Evolutionary conservation across 2,113 vertebrate species (phyloP).

Genomic region (Pollimyrus isidori): DNA sequence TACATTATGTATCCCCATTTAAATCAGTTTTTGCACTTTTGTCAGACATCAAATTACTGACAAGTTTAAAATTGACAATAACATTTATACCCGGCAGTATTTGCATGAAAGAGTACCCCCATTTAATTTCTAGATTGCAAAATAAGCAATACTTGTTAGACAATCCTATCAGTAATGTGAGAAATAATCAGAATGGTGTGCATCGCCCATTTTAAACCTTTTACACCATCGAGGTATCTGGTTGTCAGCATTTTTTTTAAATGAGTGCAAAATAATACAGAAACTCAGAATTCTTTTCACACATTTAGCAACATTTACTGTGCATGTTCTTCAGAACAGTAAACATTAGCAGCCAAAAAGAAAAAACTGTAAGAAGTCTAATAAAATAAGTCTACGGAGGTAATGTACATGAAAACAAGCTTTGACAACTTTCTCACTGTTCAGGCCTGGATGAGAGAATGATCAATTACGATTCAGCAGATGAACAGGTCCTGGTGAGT

Average conservation of each 20-base stretch:
- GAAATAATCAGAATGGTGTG: neutral
- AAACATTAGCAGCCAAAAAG: neutral
- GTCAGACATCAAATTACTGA: neutral
- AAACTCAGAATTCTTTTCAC: neutral
- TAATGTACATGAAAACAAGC: neutral
- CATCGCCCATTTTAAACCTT: neutral
- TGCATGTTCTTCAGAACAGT: neutral
- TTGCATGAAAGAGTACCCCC: neutral
- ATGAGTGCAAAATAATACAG: neutral
- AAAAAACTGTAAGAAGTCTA: neutral
- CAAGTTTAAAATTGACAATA: neutral
- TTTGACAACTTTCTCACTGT: neutral
- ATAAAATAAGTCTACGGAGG: neutral
- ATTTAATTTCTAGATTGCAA: neutral
- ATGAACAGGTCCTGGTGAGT: neutral
- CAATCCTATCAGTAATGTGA: neutral
- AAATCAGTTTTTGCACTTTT: neutral
- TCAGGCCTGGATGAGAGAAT: neutral
- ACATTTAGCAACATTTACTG: neutral
- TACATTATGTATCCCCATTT: neutral
- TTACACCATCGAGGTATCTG: neutral
- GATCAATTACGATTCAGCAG: neutral
- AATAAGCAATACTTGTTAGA: neutral
- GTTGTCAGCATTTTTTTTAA: neutral
- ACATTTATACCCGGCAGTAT: neutral